Evolutionary conservation across 64 coral and sea anemone genomes (phyloP).

Genomic region (Dendronephthya gigantea): DNA sequence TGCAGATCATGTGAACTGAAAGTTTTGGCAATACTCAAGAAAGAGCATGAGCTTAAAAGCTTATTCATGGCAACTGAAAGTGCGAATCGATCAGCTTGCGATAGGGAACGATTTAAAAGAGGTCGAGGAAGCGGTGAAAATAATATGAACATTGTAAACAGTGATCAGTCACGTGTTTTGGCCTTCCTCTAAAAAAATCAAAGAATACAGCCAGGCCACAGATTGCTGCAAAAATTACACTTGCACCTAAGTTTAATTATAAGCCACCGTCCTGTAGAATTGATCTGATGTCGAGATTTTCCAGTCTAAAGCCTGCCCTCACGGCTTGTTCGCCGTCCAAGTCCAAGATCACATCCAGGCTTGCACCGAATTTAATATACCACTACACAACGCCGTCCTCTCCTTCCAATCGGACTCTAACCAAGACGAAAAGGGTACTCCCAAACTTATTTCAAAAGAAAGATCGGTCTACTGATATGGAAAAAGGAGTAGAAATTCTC

Average conservation of each 20-base stretch:
- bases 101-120: conserved; percentile 22
- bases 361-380: neutral
- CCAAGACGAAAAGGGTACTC: neutral
- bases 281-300: neutral
- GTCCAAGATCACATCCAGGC: neutral
- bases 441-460: neutral
- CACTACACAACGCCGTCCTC: neutral
- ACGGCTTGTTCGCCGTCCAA: neutral
- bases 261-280: neutral
- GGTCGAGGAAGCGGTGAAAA: conserved; percentile 18
- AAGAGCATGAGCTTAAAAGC: conserved; percentile 7
- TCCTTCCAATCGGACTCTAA: neutral
- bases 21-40: conserved; percentile 1
- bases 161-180: neutral
- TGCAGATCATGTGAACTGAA: conserved; percentile 26
- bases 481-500: neutral
- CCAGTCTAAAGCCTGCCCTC: neutral
- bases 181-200: conserved; percentile 1
- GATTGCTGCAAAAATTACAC: neutral
- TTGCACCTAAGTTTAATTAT: neutral
- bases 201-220: neutral
- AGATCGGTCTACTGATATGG: neutral
- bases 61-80: conserved; percentile 21
- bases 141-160: neutral
- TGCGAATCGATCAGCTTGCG: conserved; percentile 4